Base-by-base conservation (phyloP, 2,113 vertebrate genomes). In the Istiophorus platypterus region DNA sequence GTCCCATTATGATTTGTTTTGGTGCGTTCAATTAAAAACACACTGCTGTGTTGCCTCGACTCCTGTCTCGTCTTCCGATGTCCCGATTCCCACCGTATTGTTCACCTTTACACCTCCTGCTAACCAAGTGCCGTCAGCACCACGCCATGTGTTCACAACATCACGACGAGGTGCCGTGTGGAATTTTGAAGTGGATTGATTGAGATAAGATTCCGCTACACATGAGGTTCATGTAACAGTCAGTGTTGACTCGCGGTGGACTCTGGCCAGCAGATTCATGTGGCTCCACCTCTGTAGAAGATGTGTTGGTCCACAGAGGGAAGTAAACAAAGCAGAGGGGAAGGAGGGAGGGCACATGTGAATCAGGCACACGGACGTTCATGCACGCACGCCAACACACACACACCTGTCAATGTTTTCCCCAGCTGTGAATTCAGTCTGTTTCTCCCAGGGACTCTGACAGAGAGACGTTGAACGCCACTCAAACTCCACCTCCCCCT, bases 381-480 rank as follows among this genome's bases (percentile, higher is more conserved):
- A 47, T 69, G 3, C 58, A 76, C 58, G 34, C 70, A 74, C 59
- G 65, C 37, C 37, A 42, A 27, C 10, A 79, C 62, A 37, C 78
- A 73, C 79, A 75, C 66, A 81, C 84, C 85, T 88, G 88, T 82
- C 59, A 5, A 79, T 61, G 79, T 87, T 87, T 89, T 87, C 64
- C 79, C 65, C 85, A 88, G 82, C 88, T 89, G 86, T 63, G 73
- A 89, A 78, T 37, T 72, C 85, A 83, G 78, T 68, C 67, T 80
- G 68, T 81, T 79, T 88, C 80, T 81, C 86, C 72, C 72, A 76
- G 63, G 73, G 65, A 69, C 72, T 74, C 71, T 73, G 68, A 80
- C 79, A 81, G 81, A 58, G 62, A 70, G 75, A 85, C 57, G 15
- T 20, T 45, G 74, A 87, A 77, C 58, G 3, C 57, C 34, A 59